Evolutionary conservation across 2,888 invertebrate species (phyloP).

Genomic region (Orthosia incerta): DNA sequence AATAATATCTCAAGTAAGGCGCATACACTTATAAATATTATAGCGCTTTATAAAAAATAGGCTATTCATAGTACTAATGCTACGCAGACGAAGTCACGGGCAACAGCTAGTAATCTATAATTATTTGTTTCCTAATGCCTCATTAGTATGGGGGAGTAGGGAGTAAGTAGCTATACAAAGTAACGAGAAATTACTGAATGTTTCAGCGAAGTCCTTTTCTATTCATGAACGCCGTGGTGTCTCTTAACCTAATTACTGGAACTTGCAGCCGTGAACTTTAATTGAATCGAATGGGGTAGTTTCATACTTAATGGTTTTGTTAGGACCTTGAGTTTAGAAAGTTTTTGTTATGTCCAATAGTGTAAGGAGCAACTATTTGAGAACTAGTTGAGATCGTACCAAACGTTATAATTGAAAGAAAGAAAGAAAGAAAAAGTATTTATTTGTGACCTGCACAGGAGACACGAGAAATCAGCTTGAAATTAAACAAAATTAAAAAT

Average conservation of each 20-base stretch:
- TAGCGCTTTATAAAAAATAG: too few relatives aligned
- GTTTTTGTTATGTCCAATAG: background rate
- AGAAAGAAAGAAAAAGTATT: too few relatives aligned
- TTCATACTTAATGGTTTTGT: conserved; percentile 20
- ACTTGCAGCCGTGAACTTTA: conserved; percentile 33
- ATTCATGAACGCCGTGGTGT: conserved; percentile 31
- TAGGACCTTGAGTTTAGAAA: background rate
- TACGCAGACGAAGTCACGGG: too few relatives aligned
- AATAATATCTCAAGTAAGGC: too few relatives aligned
- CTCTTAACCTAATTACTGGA: conserved; percentile 44
- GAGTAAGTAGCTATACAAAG: background rate
- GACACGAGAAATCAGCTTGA: too few relatives aligned
- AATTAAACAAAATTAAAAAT: too few relatives aligned
- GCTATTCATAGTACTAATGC: too few relatives aligned
- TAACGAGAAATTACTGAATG: conserved; percentile 21
- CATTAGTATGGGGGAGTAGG: background rate
- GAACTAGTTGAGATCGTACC: background rate
- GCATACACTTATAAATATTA: too few relatives aligned
- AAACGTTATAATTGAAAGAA: background rate
- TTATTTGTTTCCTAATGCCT: background rate
- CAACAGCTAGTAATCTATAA: too few relatives aligned
- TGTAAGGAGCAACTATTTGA: too few relatives aligned
- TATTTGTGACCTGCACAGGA: too few relatives aligned
- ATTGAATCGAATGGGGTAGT: conserved; percentile 33
- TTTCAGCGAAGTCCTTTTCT: conserved; percentile 30